These are phyloP conservation scores for Cataglyphis cursor DNA, from an alignment of 2,888 invertebrate species.

Conservation along the genomic window DNA sequence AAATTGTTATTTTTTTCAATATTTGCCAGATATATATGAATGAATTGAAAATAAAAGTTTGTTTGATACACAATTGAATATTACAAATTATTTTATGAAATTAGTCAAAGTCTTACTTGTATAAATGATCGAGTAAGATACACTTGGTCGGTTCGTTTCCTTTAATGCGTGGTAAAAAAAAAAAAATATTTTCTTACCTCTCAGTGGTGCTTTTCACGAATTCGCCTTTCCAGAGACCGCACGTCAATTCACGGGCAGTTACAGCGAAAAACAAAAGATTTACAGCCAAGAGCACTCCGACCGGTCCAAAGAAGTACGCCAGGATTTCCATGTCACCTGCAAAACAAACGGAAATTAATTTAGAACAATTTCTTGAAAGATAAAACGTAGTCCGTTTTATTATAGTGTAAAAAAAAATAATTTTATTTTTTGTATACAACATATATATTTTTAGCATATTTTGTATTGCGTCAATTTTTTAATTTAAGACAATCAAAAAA, in stretches of 20 bases:
- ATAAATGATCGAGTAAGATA: conserved; percentile 13
- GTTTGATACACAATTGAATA: not conserved
- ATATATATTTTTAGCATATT: not conserved
- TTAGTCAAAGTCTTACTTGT: not conserved
- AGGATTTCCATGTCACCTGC: conserved; percentile 92
- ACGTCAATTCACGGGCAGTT: conserved; percentile 94
- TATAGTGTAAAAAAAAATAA: no score
- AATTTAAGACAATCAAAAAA: not conserved
- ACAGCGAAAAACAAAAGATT: conserved; percentile 93
- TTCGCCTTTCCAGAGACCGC: conserved; percentile 95
- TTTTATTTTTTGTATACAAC: not conserved
- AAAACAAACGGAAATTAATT: conserved; percentile 72
- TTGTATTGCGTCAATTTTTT: not conserved
- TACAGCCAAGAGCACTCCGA: conserved; percentile 92
- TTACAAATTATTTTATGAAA: conserved; percentile 31
- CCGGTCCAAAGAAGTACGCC: conserved; percentile 94
- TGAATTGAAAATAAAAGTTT: not conserved
- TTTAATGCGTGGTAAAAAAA: not conserved
- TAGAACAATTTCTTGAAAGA: not conserved
- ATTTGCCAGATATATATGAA: not conserved
- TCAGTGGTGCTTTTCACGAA: conserved; percentile 95
- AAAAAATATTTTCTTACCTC: conserved; percentile 87
- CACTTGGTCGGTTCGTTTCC: not conserved
- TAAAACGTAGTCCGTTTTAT: not conserved
- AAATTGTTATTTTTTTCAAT: conserved; percentile 4